Evolutionary conservation across 2,888 invertebrate genomes (phyloP).

Genomic region (Glaucopsyche alexis): DNA sequence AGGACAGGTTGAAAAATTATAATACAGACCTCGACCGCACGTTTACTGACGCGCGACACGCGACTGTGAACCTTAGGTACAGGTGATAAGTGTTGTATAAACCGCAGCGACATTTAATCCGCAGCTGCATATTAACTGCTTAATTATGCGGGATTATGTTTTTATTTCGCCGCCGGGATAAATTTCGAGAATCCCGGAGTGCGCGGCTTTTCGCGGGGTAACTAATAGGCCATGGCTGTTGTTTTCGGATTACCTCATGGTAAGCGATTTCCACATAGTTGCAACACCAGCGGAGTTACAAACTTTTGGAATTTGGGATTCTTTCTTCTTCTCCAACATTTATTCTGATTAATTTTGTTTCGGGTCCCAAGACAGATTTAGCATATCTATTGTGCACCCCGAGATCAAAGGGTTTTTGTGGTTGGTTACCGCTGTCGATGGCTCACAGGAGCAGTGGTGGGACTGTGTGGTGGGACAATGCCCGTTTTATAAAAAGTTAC

Average conservation of each 20-base stretch:
- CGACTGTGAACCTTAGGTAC: conserved; percentile 29
- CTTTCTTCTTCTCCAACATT: too few relatives aligned
- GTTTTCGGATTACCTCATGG: neutral
- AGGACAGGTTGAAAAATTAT: conserved; percentile 47
- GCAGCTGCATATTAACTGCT: conserved; percentile 60
- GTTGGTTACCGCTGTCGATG: too few relatives aligned
- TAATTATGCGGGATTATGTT: conserved; percentile 67
- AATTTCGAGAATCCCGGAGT: conserved; percentile 62
- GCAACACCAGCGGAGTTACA: neutral
- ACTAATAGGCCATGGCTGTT: conserved; percentile 28
- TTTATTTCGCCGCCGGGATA: conserved; percentile 63
- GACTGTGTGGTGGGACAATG: too few relatives aligned
- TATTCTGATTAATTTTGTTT: too few relatives aligned
- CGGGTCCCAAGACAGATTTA: too few relatives aligned
- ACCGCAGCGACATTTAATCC: conserved; percentile 47
- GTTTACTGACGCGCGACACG: conserved; percentile 21
- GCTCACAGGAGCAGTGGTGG: too few relatives aligned
- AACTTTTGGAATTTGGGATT: too few relatives aligned
- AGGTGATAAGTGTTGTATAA: conserved; percentile 22
- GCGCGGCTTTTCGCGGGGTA: conserved; percentile 43
- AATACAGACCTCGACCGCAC: conserved; percentile 38
- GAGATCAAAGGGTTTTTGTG: too few relatives aligned
- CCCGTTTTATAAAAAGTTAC: too few relatives aligned
- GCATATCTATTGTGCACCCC: too few relatives aligned
- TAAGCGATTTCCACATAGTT: neutral